These are phyloP conservation scores for Drosophila sordidapex DNA, from an alignment of 2,888 invertebrate genomes.

Conservation along the genomic window DNA sequence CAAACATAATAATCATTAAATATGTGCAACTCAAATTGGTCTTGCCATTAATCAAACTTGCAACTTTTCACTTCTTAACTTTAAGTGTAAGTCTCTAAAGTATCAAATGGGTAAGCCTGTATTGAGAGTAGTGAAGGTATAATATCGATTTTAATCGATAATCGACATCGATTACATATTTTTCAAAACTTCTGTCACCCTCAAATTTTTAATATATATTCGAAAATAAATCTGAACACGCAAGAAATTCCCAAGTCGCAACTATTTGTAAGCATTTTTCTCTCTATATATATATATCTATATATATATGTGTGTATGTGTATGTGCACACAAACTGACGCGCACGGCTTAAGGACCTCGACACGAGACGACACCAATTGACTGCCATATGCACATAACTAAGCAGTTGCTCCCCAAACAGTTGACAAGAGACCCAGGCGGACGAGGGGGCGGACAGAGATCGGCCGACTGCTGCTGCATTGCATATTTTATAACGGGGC, in stretches of 20 bases:
- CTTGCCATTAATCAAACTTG: neutral
- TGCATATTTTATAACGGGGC: slow-evolving; percentile 47
- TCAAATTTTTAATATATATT: slow-evolving; percentile 16
- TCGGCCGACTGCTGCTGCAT: slow-evolving; percentile 39
- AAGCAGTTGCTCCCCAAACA: slow-evolving; percentile 60
- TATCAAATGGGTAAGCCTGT: neutral
- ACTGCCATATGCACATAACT: slow-evolving; percentile 73
- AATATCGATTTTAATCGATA: neutral
- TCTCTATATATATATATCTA: neutral
- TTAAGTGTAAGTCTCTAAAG: neutral
- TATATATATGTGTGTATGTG: neutral
- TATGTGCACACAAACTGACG: neutral
- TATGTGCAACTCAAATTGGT: neutral
- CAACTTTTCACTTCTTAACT: neutral
- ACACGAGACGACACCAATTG: slow-evolving; percentile 67
- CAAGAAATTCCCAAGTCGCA: slow-evolving; percentile 8
- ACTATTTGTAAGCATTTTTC: slow-evolving; percentile 13
- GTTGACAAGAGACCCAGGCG: slow-evolving; percentile 49
- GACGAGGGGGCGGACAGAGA: neutral
- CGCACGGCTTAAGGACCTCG: slow-evolving; percentile 11
- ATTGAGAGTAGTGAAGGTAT: neutral
- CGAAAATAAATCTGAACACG: slow-evolving; percentile 30
- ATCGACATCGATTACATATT: no score
- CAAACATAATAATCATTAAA: neutral
- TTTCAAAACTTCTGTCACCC: neutral